A percentile compares a stretch with the other conserved stretches of the same genome.
These are phyloP conservation scores for Gari tellinella DNA, from an alignment of 2,888 invertebrate species.

Conservation along the genomic window DNA sequence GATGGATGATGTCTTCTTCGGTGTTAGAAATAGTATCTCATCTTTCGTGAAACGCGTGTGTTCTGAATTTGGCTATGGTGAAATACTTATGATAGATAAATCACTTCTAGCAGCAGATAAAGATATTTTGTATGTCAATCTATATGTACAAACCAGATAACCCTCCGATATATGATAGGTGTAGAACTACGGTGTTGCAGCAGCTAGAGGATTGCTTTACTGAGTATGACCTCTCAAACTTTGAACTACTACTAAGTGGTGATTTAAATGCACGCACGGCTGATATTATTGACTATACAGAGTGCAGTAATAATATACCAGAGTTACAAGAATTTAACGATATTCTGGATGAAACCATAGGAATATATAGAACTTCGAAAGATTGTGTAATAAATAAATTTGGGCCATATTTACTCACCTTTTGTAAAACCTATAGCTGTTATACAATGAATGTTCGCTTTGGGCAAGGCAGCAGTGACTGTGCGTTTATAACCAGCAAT, in stretches of 20 bases:
- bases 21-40: too few species aligned
- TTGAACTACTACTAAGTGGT: not conserved
- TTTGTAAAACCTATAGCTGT: constrained; percentile 10
- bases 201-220: too few species aligned
- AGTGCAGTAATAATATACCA: not conserved
- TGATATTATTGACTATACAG: constrained; percentile 7
- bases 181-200: too few species aligned
- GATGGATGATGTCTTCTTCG: too few species aligned
- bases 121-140: too few species aligned
- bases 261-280: constrained; percentile 12
- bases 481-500: constrained; percentile 13
- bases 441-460: constrained; percentile 18
- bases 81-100: too few species aligned
- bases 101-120: too few species aligned
- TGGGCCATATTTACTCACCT: constrained; percentile 8
- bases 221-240: too few species aligned
- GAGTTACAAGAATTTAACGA: constrained; percentile 9
- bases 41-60: too few species aligned
- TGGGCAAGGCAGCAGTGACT: not conserved
- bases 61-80: too few species aligned
- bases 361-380: constrained; percentile 1
- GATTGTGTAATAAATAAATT: constrained; percentile 11
- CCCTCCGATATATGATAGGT: too few species aligned
- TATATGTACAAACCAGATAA: too few species aligned
- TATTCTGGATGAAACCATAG: constrained; percentile 12